Conservation (phyloP, 2,113 vertebrate species). For the Oryzias javanicus region DNA sequence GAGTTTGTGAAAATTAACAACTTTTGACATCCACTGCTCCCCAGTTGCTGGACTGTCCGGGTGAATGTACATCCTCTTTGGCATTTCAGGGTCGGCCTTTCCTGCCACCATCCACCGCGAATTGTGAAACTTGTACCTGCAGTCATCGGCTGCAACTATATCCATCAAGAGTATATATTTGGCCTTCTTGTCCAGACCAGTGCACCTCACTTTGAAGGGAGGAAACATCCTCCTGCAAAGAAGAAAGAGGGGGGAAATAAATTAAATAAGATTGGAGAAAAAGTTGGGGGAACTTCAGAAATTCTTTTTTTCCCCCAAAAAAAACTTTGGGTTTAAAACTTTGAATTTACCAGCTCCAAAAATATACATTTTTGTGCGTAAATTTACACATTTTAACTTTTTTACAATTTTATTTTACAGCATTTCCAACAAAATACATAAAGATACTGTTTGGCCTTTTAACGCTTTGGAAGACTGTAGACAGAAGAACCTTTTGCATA, state of each 20-base stretch:
- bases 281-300: background rate
- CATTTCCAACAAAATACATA: too few relatives aligned
- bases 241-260: conserved; percentile 6
- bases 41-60: conserved; percentile 98
- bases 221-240: conserved; percentile 94
- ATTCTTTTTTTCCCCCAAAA: background rate
- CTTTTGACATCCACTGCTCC: conserved; percentile 99
- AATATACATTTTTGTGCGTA: too few relatives aligned
- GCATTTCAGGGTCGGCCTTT: conserved; percentile 99
- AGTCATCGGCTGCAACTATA: conserved; percentile 98
- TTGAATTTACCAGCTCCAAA: too few relatives aligned
- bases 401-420: too few relatives aligned
- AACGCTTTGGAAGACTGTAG: too few relatives aligned
- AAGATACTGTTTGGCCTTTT: too few relatives aligned
- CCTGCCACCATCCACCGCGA: conserved; percentile 99
- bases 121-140: conserved; percentile 99
- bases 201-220: conserved; percentile 98
- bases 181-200: conserved; percentile 98
- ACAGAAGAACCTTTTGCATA: too few relatives aligned
- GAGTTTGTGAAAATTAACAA: conserved; percentile 99
- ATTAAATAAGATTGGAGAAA: background rate
- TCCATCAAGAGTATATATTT: conserved; percentile 99
- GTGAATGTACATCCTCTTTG: conserved; percentile 99
- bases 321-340: background rate
- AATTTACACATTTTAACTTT: too few relatives aligned